These are phyloP conservation scores for Cyclophora albipunctata DNA, from an alignment of 2,888 invertebrate species.

Conservation along the genomic window DNA sequence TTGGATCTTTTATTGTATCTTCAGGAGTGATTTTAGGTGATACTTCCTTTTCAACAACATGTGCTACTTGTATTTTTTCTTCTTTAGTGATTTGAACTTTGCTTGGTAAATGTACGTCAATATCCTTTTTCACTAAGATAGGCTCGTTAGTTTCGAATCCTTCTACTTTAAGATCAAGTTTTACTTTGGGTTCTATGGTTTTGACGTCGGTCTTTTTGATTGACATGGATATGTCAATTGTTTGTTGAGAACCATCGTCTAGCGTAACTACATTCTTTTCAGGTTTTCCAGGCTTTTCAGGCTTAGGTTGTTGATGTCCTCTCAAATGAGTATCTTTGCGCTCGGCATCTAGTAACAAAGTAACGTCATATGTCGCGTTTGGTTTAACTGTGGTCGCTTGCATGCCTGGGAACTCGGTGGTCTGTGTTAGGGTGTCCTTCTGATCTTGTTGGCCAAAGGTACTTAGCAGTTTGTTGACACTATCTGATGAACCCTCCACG, in stretches of 20 bases:
- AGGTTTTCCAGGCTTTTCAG: constrained; percentile 7
- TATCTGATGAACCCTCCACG: constrained; percentile 35
- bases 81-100: constrained; percentile 41
- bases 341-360: constrained; percentile 49
- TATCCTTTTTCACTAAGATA: constrained; percentile 50
- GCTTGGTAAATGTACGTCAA: constrained; percentile 49
- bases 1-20: constrained; percentile 50
- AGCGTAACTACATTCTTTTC: constrained; percentile 4
- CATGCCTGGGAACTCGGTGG: constrained; percentile 16
- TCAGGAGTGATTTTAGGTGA: constrained; percentile 24
- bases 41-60: constrained; percentile 53
- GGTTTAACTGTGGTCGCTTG: constrained; percentile 16
- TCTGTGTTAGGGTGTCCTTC: constrained; percentile 39
- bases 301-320: constrained; percentile 15
- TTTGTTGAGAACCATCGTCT: constrained; percentile 30
- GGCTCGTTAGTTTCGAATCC: constrained; percentile 37
- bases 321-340: constrained; percentile 39
- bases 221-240: constrained; percentile 54
- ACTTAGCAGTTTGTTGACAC: constrained; percentile 33
- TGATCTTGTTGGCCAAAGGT: constrained; percentile 42
- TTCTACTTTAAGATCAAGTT: constrained; percentile 51
- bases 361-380: constrained; percentile 32
- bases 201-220: constrained; percentile 40
- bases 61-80: constrained; percentile 24
- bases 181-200: constrained; percentile 43